Conservation (phyloP, 2,888 invertebrate species). For the Scelioninae gen. 2 region DNA sequence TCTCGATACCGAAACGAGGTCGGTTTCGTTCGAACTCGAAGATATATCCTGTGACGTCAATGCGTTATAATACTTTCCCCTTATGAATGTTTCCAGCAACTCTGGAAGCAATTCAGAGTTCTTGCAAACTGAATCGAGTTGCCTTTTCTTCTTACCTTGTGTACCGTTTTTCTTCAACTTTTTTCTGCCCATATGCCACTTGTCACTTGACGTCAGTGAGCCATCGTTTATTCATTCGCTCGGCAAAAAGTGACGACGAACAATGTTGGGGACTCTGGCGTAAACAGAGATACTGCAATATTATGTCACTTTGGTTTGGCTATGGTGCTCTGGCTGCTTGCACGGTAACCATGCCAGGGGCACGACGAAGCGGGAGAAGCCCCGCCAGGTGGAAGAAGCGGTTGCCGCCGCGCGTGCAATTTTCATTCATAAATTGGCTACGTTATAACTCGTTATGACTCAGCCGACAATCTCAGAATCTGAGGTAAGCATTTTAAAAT, state of each 20-base stretch:
- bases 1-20: slow-evolving; percentile 57
- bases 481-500: slow-evolving; percentile 59
- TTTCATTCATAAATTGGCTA: slow-evolving; percentile 59
- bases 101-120: slow-evolving; percentile 15
- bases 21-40: slow-evolving; percentile 44
- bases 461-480: slow-evolving; percentile 53
- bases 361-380: too few relatives aligned
- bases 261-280: too few relatives aligned
- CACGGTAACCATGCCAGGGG: too few relatives aligned
- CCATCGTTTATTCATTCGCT: too few relatives aligned
- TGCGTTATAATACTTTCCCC: slow-evolving; percentile 57
- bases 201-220: too few relatives aligned
- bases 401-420: slow-evolving; percentile 48
- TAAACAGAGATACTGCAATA: too few relatives aligned
- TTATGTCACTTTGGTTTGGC: too few relatives aligned
- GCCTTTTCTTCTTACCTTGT: slow-evolving; percentile 14
- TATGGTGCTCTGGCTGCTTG: too few relatives aligned
- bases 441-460: slow-evolving; percentile 53
- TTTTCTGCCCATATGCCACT: too few relatives aligned
- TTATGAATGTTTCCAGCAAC: slow-evolving; percentile 51
- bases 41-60: slow-evolving; percentile 54
- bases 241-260: too few relatives aligned
- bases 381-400: slow-evolving; percentile 12
- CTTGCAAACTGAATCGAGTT: slow-evolving; percentile 41
- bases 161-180: too few relatives aligned